Percentiles rank a stretch among this genome's conserved stretches.
These are phyloP conservation scores for Chloroclystis v-ata DNA, from an alignment of 2,888 invertebrate species.

Conservation along the genomic window DNA sequence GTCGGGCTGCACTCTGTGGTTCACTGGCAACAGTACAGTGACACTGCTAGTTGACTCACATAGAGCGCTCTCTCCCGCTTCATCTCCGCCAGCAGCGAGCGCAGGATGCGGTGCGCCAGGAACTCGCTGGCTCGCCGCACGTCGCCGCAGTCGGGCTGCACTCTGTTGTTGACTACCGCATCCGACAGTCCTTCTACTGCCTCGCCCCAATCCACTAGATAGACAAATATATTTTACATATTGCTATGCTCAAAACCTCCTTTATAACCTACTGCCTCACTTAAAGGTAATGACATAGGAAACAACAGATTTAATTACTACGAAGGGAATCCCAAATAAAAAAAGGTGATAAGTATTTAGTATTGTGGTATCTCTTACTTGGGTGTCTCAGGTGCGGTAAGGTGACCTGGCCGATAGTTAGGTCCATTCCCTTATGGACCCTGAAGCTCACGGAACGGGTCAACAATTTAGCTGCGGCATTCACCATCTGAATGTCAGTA, in stretches of 20 bases:
- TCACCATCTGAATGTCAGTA: conserved; percentile 53
- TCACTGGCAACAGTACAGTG: no score
- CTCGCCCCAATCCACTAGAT: conserved; percentile 69
- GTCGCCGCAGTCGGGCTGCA: conserved; percentile 51
- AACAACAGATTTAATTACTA: no score
- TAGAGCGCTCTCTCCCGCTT: conserved; percentile 44
- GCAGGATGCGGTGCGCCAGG: conserved; percentile 53
- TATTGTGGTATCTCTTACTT: conserved; percentile 41
- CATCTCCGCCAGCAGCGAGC: conserved; percentile 49
- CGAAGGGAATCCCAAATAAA: no score
- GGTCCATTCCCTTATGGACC: conserved; percentile 58
- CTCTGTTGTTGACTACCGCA: conserved; percentile 57
- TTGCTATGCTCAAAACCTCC: no score
- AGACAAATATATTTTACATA: no score
- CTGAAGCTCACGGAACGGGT: conserved; percentile 48
- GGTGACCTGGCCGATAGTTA: conserved; percentile 53
- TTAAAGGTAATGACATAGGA: no score
- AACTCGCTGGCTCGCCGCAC: conserved; percentile 53
- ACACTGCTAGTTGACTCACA: conserved; percentile 29
- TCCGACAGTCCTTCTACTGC: conserved; percentile 57
- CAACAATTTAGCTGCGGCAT: conserved; percentile 51
- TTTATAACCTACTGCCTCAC: no score
- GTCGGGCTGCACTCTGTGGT: no score
- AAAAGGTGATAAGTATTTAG: no score
- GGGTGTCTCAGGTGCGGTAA: conserved; percentile 55